These are phyloP conservation scores for Chlamydotis undulata DNA, from an alignment of 2,113 vertebrate species.

Conservation along the genomic window DNA sequence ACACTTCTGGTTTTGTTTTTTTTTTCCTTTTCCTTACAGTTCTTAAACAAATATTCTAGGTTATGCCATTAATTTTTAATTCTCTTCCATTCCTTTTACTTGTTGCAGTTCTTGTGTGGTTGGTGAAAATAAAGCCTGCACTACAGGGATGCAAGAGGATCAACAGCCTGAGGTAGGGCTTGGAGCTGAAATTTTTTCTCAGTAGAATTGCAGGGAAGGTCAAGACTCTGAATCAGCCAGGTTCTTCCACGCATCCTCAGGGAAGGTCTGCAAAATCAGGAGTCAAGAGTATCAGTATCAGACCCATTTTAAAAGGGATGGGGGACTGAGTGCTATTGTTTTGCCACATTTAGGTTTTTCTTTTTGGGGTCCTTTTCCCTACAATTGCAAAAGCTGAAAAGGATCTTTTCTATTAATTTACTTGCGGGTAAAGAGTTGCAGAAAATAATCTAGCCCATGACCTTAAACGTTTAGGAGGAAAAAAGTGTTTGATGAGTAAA, in stretches of 20 bases:
- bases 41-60: neutral
- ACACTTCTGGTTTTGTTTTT: neutral
- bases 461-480: neutral
- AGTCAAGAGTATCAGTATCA: neutral
- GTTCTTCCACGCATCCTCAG: neutral
- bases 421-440: neutral
- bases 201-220: neutral
- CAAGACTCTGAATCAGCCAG: neutral
- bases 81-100: neutral
- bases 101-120: constrained; percentile 37
- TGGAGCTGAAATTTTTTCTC: neutral
- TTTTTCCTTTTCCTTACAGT: rapidly evolving
- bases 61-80: neutral
- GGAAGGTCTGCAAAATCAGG: neutral
- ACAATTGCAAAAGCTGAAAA: neutral
- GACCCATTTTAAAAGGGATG: neutral
- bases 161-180: constrained; percentile 68
- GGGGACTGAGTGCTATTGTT: neutral
- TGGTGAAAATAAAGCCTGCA: neutral
- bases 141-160: constrained; percentile 60
- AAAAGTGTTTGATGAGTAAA: neutral
- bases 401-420: neutral
- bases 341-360: neutral
- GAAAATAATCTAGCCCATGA: neutral
- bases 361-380: neutral